These are phyloP conservation scores for Drosophila carrolli DNA, from an alignment of 1,140 invertebrate genomes.

Conservation along the genomic window DNA sequence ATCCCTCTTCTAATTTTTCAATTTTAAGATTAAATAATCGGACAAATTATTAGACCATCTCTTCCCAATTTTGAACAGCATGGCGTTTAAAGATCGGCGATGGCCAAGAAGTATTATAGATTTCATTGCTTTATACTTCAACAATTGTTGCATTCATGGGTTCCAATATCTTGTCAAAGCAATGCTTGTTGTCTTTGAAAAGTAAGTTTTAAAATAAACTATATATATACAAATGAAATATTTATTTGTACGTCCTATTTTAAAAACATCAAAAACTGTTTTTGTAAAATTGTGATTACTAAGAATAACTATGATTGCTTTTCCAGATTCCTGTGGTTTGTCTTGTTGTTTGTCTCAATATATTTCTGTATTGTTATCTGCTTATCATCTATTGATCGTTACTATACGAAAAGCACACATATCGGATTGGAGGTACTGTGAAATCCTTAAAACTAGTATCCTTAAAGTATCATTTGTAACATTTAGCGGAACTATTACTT, in stretches of 20 bases:
- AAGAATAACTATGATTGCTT: neutral
- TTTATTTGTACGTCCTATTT: too few relatives aligned
- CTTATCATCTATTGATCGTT: constrained; percentile 70
- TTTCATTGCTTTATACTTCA: constrained; percentile 65
- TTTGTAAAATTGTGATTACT: too few relatives aligned
- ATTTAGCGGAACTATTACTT: constrained; percentile 86
- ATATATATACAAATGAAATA: too few relatives aligned
- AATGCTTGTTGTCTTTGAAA: constrained; percentile 59
- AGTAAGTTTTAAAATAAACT: constrained; percentile 25
- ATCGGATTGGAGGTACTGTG: constrained; percentile 87
- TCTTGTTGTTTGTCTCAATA: constrained; percentile 55
- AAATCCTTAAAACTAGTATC: neutral
- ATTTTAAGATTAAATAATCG: too few relatives aligned
- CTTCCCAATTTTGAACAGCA: neutral
- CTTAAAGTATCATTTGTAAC: too few relatives aligned
- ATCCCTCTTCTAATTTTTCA: neutral
- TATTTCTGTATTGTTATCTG: constrained; percentile 63
- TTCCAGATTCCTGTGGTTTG: constrained; percentile 68
- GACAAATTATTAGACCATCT: too few relatives aligned
- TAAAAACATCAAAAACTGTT: too few relatives aligned
- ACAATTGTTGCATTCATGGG: constrained; percentile 67
- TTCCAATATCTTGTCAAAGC: constrained; percentile 56
- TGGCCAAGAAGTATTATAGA: constrained; percentile 12
- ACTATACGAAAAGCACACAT: constrained; percentile 85
- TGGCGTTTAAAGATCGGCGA: constrained; percentile 1